Conservation (phyloP, 92 coral and sea anemone genomes). For the Epizoanthus fatuus region DNA sequence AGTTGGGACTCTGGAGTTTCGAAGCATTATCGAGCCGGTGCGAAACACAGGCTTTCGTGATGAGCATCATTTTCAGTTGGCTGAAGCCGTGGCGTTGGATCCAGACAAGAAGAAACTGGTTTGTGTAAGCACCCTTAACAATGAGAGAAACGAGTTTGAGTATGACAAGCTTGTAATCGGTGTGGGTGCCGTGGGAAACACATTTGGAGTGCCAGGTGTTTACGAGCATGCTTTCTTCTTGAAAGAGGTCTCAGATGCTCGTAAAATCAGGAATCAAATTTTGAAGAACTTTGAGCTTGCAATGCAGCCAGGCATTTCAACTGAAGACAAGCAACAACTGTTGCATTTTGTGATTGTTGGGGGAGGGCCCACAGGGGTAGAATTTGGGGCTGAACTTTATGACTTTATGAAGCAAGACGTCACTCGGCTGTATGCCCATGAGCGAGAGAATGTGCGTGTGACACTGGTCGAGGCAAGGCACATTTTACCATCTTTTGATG, state of each 20-base stretch:
- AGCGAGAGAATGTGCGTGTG: slow-evolving; percentile 87
- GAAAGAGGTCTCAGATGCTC: slow-evolving; percentile 98
- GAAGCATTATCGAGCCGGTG: slow-evolving; percentile 97
- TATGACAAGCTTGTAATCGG: slow-evolving; percentile 97
- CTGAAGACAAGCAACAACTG: slow-evolving; percentile 84
- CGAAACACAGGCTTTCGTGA: slow-evolving; percentile 97
- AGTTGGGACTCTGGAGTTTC: slow-evolving; percentile 96
- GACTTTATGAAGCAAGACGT: slow-evolving; percentile 97
- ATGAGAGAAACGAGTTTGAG: slow-evolving; percentile 67
- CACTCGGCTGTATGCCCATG: slow-evolving; percentile 89
- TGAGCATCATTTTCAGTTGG: slow-evolving; percentile 97
- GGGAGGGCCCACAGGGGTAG: slow-evolving; percentile 99
- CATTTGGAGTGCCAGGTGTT: slow-evolving; percentile 97
- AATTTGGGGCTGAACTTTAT: slow-evolving; percentile 98
- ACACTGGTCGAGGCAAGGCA: slow-evolving; percentile 95
- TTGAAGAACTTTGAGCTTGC: slow-evolving; percentile 97
- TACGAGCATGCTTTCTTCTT: slow-evolving; percentile 91
- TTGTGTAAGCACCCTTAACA: slow-evolving; percentile 86
- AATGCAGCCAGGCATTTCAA: slow-evolving; percentile 91
- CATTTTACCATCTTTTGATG: slow-evolving; percentile 97
- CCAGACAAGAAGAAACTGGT: slow-evolving; percentile 71
- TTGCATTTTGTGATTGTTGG: slow-evolving; percentile 98
- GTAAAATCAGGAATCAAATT: slow-evolving; percentile 93
- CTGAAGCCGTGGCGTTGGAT: slow-evolving; percentile 81
- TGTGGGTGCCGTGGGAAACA: slow-evolving; percentile 96